Percentiles rank a stretch among this genome's conserved stretches.
phyloP scores from a whole-genome alignment of 2,113 vertebrate genomes.

The Ivindomyrus marchei region DNA sequence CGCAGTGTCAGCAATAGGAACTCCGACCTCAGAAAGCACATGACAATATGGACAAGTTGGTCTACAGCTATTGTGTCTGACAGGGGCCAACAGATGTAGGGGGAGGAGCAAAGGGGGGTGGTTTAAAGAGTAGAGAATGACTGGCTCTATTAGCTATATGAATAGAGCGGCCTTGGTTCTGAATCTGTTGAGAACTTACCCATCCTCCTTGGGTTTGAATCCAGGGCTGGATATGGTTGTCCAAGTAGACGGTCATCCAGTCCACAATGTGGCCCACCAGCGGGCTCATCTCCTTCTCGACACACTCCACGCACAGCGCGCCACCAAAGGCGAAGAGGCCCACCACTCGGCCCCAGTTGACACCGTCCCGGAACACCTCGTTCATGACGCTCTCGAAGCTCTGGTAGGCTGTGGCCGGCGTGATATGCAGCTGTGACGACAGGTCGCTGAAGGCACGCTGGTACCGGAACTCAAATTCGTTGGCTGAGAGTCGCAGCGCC shows the following conservation, averaged over 20 bases:
- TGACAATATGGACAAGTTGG: background rate
- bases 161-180: background rate
- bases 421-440: constrained; percentile 93
- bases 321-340: constrained; percentile 95
- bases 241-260: constrained; percentile 96
- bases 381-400: constrained; percentile 96
- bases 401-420: constrained; percentile 83
- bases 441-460: constrained; percentile 87
- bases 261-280: constrained; percentile 80
- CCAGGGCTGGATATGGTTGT: constrained; percentile 90
- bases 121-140: background rate
- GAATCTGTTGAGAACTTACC: constrained; percentile 66
- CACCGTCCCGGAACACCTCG: constrained; percentile 93
- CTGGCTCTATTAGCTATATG: background rate
- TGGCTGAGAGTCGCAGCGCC: constrained; percentile 78
- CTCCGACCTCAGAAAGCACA: background rate
- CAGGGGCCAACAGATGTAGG: background rate
- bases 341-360: constrained; percentile 97
- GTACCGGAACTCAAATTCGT: constrained; percentile 95
- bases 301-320: constrained; percentile 89
- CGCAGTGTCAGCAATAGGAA: background rate
- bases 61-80: background rate
- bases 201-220: constrained; percentile 93
- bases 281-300: constrained; percentile 92
- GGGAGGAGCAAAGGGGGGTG: background rate